Conservation (phyloP, 2,797 vertebrate species). For the Salarias fasciatus region DNA sequence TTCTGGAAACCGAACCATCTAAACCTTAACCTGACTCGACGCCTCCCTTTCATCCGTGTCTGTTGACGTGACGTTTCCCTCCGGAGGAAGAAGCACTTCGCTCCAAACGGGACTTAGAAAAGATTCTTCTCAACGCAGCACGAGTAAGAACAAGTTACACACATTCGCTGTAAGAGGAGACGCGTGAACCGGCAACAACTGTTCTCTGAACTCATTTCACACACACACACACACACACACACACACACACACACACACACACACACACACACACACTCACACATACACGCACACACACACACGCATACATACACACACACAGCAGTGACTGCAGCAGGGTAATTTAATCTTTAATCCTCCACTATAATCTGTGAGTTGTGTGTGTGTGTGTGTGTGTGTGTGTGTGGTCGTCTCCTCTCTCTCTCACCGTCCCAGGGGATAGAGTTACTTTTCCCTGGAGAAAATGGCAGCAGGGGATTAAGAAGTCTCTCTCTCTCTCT, state of each 20-base stretch:
- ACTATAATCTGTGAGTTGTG: conserved; percentile 57
- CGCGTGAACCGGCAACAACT: conserved; percentile 55
- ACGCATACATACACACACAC: conserved; percentile 26
- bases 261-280: no score
- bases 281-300: no score
- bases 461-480: conserved; percentile 70
- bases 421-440: conserved; percentile 40
- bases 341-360: conserved; percentile 64
- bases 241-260: no score
- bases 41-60: no score
- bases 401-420: conserved; percentile 29
- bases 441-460: conserved; percentile 60
- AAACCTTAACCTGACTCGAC: no score
- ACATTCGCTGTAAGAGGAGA: conserved; percentile 44
- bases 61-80: no score
- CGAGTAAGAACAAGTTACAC: conserved; percentile 6
- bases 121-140: conserved; percentile 10
- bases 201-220: conserved; percentile 46
- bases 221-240: background rate
- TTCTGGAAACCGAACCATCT: no score
- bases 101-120: conserved; percentile 1
- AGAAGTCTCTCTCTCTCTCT: conserved; percentile 33
- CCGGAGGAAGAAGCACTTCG: no score
- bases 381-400: conserved; percentile 1
- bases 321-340: conserved; percentile 33